phyloP scores from a whole-genome alignment of 2,888 invertebrate species.

The Trypoxylon attenuatum region DNA sequence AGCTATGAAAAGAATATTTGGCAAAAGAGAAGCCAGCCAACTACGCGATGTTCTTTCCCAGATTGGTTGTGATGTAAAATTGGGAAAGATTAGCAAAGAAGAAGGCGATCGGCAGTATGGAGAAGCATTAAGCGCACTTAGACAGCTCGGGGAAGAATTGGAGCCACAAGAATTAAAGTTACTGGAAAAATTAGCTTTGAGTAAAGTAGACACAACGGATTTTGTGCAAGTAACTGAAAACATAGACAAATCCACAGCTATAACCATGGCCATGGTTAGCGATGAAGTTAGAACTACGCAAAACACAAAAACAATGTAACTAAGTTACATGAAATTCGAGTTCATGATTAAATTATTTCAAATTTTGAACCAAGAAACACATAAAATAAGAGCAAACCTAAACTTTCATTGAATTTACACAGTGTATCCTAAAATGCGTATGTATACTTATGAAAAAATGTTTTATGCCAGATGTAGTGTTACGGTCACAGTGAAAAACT shows the following conservation, averaged over 20 bases:
- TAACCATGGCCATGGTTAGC: slow-evolving; percentile 61
- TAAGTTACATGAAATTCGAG: neutral
- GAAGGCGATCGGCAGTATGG: slow-evolving; percentile 75
- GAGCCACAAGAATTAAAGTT: slow-evolving; percentile 75
- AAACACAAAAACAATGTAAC: slow-evolving; percentile 29
- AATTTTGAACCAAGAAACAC: too few relatives aligned
- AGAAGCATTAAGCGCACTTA: slow-evolving; percentile 76
- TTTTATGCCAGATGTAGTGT: too few relatives aligned
- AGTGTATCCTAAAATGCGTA: too few relatives aligned
- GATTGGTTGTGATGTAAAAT: slow-evolving; percentile 79
- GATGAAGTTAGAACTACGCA: slow-evolving; percentile 62
- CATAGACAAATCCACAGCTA: slow-evolving; percentile 58
- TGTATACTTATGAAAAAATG: too few relatives aligned
- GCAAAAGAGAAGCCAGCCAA: slow-evolving; percentile 81
- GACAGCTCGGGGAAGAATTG: slow-evolving; percentile 77
- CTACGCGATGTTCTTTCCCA: slow-evolving; percentile 78
- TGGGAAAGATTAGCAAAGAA: slow-evolving; percentile 77
- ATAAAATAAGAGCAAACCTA: too few relatives aligned
- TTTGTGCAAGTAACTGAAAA: slow-evolving; percentile 75
- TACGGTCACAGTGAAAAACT: too few relatives aligned
- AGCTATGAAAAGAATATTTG: slow-evolving; percentile 84
- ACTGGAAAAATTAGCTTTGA: slow-evolving; percentile 74
- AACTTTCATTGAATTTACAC: too few relatives aligned
- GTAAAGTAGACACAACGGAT: slow-evolving; percentile 69
- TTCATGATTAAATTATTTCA: neutral